Evolutionary conservation across 2,113 vertebrate genomes (phyloP).

Genomic region (Dromas ardeola): DNA sequence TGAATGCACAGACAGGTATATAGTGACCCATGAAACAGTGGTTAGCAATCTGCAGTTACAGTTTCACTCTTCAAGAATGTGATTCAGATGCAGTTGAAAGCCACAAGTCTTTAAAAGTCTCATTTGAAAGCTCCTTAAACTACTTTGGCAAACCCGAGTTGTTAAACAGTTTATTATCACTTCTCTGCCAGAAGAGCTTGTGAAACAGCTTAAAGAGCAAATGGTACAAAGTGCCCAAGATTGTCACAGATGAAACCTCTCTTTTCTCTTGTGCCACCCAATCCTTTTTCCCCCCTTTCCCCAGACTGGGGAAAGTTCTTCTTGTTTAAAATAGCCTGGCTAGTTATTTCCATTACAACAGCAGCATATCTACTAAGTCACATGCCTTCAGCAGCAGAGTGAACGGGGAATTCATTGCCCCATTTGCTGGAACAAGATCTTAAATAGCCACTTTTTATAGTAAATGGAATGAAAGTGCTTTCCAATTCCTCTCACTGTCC

Average conservation of each 20-base stretch:
- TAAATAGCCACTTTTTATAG: not conserved
- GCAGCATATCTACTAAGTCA: not conserved
- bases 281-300: not conserved
- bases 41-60: not conserved
- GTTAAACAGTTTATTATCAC: constrained; percentile 39
- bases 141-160: not conserved
- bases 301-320: not conserved
- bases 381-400: not conserved
- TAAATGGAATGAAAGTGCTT: not conserved
- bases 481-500: not conserved
- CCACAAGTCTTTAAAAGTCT: not conserved
- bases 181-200: constrained; percentile 33
- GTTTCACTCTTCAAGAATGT: not conserved
- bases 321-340: not conserved
- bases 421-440: not conserved
- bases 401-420: constrained; percentile 24
- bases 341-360: constrained; percentile 3
- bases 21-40: not conserved
- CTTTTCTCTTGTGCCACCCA: not conserved
- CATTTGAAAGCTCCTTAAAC: constrained; percentile 33
- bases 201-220: constrained; percentile 9
- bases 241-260: not conserved
- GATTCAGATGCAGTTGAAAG: not conserved
- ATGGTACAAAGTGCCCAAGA: not conserved
- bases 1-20: not conserved